Conservation (phyloP, 1,140 invertebrate species). For the Coelopa frigida region DNA sequence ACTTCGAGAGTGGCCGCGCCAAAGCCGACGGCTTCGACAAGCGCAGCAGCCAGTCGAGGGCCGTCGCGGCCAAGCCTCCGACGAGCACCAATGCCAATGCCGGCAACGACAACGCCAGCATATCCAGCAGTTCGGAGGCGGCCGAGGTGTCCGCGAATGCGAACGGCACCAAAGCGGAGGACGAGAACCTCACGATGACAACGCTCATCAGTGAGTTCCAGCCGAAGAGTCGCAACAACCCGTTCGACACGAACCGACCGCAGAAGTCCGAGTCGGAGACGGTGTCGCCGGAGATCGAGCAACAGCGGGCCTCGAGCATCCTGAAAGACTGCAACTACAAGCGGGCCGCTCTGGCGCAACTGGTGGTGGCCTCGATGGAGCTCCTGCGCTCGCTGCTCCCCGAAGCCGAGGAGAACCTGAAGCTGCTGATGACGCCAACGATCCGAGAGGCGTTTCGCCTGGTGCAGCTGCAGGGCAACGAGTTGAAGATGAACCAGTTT, state of each 20-base stretch:
- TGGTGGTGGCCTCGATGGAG: conserved; percentile 44
- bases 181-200: conserved; percentile 44
- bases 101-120: conserved; percentile 21
- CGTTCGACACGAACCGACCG: conserved; percentile 49
- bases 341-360: conserved; percentile 35
- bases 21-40: conserved; percentile 4
- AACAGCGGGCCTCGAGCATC: conserved; percentile 67
- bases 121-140: conserved; percentile 14
- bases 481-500: conserved; percentile 43
- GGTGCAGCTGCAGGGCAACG: conserved; percentile 43
- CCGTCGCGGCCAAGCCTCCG: conserved; percentile 20
- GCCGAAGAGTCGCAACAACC: conserved; percentile 49
- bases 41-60: conserved; percentile 16
- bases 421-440: conserved; percentile 41
- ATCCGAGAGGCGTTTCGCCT: conserved; percentile 42
- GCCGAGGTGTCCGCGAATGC: conserved; percentile 25
- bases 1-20: conserved; percentile 44
- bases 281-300: conserved; percentile 64
- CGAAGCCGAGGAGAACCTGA: conserved; percentile 39
- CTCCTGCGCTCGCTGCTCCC: conserved; percentile 34
- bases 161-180: conserved; percentile 31
- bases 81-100: conserved; percentile 31
- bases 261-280: conserved; percentile 50
- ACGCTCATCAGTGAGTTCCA: conserved; percentile 48
- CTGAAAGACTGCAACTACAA: conserved; percentile 57